Conservation (phyloP, 2,113 vertebrate species). For the Deroptyus accipitrinus region DNA sequence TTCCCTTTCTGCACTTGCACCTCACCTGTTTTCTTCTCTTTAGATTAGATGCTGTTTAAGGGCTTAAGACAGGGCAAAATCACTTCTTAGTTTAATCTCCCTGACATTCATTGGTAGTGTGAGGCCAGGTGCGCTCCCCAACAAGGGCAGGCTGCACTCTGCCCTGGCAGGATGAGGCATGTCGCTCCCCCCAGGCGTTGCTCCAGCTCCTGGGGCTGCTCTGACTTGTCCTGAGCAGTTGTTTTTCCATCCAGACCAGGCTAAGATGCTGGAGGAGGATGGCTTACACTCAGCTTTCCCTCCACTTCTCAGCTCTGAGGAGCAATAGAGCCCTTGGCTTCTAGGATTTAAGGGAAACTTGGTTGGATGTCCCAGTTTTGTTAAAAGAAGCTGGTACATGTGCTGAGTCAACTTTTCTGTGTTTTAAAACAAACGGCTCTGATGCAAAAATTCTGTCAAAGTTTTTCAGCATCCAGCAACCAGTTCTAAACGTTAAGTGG, state of each 20-base stretch:
- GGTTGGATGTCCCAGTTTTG: neutral
- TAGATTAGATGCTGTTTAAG: neutral
- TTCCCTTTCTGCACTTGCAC: neutral
- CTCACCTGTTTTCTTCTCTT: neutral
- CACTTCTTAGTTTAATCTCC: neutral
- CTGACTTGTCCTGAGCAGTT: neutral
- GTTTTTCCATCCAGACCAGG: neutral
- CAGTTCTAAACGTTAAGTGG: neutral
- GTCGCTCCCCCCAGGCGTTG: fast-evolving
- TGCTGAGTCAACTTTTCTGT: neutral
- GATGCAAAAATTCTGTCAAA: neutral
- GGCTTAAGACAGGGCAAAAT: neutral
- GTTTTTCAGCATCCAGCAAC: neutral
- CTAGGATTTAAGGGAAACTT: neutral
- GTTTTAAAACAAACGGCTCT: neutral
- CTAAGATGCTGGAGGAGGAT: neutral
- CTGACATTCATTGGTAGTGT: neutral
- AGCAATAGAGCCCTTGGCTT: neutral
- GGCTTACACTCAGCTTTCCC: neutral
- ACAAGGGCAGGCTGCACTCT: neutral
- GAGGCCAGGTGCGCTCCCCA: neutral
- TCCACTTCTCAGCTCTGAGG: neutral
- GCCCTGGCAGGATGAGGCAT: neutral
- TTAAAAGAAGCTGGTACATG: neutral
- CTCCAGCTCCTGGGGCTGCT: neutral